Evolutionary conservation across 2,888 invertebrate genomes (phyloP), one percentile per base, ranked within the genome.

Genomic region (Synergus itoensis): DNA sequence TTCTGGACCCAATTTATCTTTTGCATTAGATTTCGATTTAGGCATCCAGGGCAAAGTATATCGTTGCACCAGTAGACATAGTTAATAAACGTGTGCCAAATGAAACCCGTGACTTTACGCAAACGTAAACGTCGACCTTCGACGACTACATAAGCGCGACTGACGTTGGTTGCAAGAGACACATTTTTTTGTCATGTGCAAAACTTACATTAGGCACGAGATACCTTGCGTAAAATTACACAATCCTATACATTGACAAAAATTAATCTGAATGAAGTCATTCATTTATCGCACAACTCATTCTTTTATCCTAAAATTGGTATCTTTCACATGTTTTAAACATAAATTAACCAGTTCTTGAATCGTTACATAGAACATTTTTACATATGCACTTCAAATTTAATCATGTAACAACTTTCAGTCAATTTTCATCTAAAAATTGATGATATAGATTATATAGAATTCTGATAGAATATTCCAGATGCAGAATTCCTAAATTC

Each of bases 101-200:
- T 69, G 48, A 69, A 48, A 65, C 69, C 53, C 48, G 69, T 73
- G 69, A 53, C 45, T 73, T 73, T 73, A 48, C 69, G 69, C 48
- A 69, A 69, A 69, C 69, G 69, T 48, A 48, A 48, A 28, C 21
- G 69, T 48, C 69, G 69, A 48, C 48, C 69, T 69, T 67, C 67
- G 45, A 43, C 43, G 67, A 60, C 57, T 57, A 57, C 57, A 18
- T 57, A 57, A 57, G 57, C 18, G 57, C 57, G 18, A 57, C 45
- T 69, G 28, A 45, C 21, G 14, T 48, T 69, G 8, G 16, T 16
- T 69, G 28, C 69, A 69, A 69, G 18, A 69, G 11, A n/a, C 40
- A 57, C 21, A 69, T 69, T 69, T 69, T 45, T 69, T 60, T 3
- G 4, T 60, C 60, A 60, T 21, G 57, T 9, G 57, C 18, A 18